Base-by-base conservation (phyloP, 2,797 vertebrate genomes). In the Clarias laeviceps region DNA sequence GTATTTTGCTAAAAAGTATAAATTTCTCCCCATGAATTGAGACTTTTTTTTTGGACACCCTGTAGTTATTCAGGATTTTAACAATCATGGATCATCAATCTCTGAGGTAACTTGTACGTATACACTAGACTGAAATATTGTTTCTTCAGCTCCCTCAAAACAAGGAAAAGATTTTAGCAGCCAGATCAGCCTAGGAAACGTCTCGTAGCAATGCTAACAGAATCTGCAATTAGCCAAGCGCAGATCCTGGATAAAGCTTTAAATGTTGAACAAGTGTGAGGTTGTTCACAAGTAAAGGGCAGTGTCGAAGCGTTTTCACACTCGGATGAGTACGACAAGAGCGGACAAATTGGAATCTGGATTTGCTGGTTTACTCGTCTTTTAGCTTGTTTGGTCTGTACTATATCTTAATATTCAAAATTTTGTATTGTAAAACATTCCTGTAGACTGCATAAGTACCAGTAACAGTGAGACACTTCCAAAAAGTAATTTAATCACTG, bases 251-350 rank as follows among this genome's bases (percentile, higher is more conserved):
- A 57, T 11, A n/a, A 61, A 61, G 57, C 54, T 59, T 59, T 34
- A 24, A 34, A 59, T 77, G 20, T 34, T 78, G 59, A 37, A 34
- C 20, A 78, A 24, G 59, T 78, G 72, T 57, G 50, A 76, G 73
- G 15, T 78, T 59, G 22, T 79, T n/a, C 34, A 61, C 3, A n/a
- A 37, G 32, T 4, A 37, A 54, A 78, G 57, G 1, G 57, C 32
- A 40, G 24, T 62, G 32, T 61, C 8, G 1, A 54, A 29, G 56
- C 5, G 57, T 37, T 73, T 64, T 64, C 27, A 73, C 37, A 56
- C 78, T 59, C n/a, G 11, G 22, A 34, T 64, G 56, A 72, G 20
- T 14, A 66, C 22, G 20, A 6, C 15, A 64, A 45, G n/a, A 40
- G 79, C 50, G 17, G 6, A 27, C 70, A 27, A 45, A 50, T 15